phyloP scores from a whole-genome alignment of 2,113 vertebrate species.

The Toxotes jaculatrix region DNA sequence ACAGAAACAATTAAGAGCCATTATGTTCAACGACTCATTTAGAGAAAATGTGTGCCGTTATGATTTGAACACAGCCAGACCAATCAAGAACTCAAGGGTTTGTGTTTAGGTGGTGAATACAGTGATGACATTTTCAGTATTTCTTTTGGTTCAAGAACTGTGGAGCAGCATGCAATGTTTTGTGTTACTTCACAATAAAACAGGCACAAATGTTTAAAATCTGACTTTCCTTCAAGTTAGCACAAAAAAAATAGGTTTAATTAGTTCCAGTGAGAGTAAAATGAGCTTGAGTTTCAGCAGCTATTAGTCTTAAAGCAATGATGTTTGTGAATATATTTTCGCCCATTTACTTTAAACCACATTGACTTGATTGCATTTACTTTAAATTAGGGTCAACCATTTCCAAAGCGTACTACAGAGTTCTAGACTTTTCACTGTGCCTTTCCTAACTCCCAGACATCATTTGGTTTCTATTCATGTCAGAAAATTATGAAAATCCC shows the following conservation, averaged over 20 bases:
- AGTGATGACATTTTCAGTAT: not conserved
- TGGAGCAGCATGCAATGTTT: not conserved
- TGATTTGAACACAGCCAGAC: slow-evolving; percentile 14
- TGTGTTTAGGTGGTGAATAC: not conserved
- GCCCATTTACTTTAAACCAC: not conserved
- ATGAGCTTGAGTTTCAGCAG: slow-evolving; percentile 3
- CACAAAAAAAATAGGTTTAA: not conserved
- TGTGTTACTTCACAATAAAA: not conserved
- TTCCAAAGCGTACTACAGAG: not conserved
- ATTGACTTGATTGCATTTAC: not conserved
- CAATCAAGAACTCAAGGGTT: slow-evolving; percentile 8
- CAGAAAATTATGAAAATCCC: slow-evolving; percentile 25
- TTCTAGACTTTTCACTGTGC: not conserved
- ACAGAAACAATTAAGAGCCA: slow-evolving; percentile 43
- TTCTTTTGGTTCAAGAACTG: slow-evolving; percentile 12
- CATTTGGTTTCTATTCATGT: slow-evolving; percentile 24
- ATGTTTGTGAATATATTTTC: not conserved
- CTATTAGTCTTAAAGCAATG: not conserved
- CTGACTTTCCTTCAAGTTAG: not conserved
- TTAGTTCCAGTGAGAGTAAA: not conserved
- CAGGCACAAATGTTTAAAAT: not conserved
- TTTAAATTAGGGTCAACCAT: not conserved
- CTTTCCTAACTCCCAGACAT: slow-evolving; percentile 1
- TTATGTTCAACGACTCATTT: slow-evolving; percentile 13
- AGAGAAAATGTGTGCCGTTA: slow-evolving; percentile 20